These are phyloP conservation scores for Mesaphorura yosii DNA, from an alignment of 1,140 invertebrate genomes.

Conservation along the genomic window DNA sequence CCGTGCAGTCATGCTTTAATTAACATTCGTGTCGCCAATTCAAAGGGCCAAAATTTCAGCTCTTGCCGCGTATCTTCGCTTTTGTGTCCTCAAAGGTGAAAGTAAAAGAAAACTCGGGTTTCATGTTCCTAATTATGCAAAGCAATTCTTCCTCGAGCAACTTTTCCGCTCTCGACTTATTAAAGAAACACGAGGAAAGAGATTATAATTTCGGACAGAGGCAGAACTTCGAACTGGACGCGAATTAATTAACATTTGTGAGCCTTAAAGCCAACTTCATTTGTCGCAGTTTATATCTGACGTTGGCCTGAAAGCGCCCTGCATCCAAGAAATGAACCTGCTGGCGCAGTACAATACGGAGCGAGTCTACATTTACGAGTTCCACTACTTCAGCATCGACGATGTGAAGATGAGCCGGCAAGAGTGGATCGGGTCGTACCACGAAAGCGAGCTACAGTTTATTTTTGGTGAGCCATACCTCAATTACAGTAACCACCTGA, in stretches of 20 bases:
- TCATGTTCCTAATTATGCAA: no score
- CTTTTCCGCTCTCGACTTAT: no score
- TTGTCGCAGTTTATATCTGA: conserved; percentile 35
- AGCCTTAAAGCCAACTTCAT: no score
- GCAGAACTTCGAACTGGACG: no score
- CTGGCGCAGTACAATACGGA: conserved; percentile 29
- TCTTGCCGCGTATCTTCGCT: not conserved
- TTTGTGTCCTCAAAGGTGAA: not conserved
- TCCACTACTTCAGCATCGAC: conserved; percentile 33
- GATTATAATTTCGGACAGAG: no score
- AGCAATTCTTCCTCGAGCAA: no score
- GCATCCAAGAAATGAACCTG: conserved; percentile 34
- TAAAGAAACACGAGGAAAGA: no score
- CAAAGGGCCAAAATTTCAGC: not conserved
- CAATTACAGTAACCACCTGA: conserved; percentile 34
- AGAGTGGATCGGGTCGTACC: conserved; percentile 37
- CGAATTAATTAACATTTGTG: no score
- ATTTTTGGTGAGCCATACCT: conserved; percentile 36
- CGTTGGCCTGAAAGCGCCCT: conserved; percentile 35
- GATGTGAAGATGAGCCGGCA: conserved; percentile 33
- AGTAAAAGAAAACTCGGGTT: no score
- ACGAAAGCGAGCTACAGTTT: conserved; percentile 38
- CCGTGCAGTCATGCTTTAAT: not conserved
- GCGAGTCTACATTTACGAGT: conserved; percentile 34
- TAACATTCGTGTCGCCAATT: no score